Evolutionary conservation across 1,140 invertebrate genomes (phyloP).

Genomic region (Drosophila nebulosa): DNA sequence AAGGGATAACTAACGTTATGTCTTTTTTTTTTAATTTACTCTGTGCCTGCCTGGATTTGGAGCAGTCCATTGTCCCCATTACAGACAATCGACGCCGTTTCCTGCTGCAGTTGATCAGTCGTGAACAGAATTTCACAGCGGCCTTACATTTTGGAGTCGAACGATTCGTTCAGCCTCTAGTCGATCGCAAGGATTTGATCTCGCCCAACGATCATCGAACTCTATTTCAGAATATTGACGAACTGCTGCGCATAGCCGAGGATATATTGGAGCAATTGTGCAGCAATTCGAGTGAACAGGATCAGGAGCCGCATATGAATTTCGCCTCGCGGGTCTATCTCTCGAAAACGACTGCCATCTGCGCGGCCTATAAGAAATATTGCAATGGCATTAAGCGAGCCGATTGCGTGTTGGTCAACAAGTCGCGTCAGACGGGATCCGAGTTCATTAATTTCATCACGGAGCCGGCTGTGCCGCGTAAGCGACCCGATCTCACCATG

Average conservation of each 20-base stretch:
- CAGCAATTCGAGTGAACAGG: conserved; percentile 85
- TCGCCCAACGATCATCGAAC: conserved; percentile 87
- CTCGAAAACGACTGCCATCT: conserved; percentile 87
- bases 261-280: conserved; percentile 89
- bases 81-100: conserved; percentile 82
- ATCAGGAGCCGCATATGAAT: conserved; percentile 86
- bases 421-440: conserved; percentile 84
- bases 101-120: conserved; percentile 84
- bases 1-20: too few species aligned
- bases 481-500: conserved; percentile 90
- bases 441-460: conserved; percentile 88
- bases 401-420: conserved; percentile 88
- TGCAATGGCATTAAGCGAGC: conserved; percentile 90
- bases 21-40: too few species aligned
- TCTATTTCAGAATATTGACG: conserved; percentile 91
- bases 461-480: conserved; percentile 88
- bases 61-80: conserved; percentile 75
- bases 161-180: conserved; percentile 87
- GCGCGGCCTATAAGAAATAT: conserved; percentile 89
- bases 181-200: conserved; percentile 88
- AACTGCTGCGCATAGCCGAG: conserved; percentile 89
- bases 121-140: conserved; percentile 88
- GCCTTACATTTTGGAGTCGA: conserved; percentile 88
- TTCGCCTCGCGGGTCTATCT: conserved; percentile 87
- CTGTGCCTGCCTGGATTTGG: too few species aligned